Percentiles rank a stretch among this genome's conserved stretches.
These are phyloP conservation scores for Girardinichthys multiradiatus DNA, from an alignment of 2,113 vertebrate species.

Conservation along the genomic window DNA sequence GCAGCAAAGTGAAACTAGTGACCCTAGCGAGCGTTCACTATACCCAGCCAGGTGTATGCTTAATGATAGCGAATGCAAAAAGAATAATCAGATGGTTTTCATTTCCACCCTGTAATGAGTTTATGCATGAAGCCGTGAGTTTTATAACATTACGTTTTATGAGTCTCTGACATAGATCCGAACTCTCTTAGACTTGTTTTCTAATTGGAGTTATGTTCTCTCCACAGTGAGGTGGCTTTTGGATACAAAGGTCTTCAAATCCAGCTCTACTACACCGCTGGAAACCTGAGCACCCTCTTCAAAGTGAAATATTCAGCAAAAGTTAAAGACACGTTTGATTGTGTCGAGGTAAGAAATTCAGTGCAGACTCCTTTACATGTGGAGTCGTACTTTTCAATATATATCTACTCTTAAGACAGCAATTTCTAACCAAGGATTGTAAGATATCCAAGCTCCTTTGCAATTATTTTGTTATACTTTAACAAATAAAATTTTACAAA, in stretches of 20 bases:
- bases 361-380: no score
- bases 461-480: neutral
- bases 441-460: neutral
- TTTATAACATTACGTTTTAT: constrained; percentile 6
- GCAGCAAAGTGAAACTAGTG: constrained; percentile 31
- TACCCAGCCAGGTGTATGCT: constrained; percentile 26
- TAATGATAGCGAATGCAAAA: constrained; percentile 17
- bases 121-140: neutral
- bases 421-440: no score
- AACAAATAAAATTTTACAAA: neutral
- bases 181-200: neutral
- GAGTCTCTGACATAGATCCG: neutral
- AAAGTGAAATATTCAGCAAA: constrained; percentile 92
- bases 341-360: constrained; percentile 88
- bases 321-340: constrained; percentile 93
- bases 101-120: constrained; percentile 8
- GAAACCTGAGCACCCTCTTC: constrained; percentile 93
- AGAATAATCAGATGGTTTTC: constrained; percentile 14
- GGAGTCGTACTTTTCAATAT: no score
- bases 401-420: no score
- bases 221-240: constrained; percentile 93
- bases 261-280: constrained; percentile 92
- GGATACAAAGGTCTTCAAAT: constrained; percentile 98
- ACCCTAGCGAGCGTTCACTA: constrained; percentile 21
- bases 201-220: neutral